Evolutionary conservation across 2,797 vertebrate genomes (phyloP).

Genomic region (Acanthis flammea): DNA sequence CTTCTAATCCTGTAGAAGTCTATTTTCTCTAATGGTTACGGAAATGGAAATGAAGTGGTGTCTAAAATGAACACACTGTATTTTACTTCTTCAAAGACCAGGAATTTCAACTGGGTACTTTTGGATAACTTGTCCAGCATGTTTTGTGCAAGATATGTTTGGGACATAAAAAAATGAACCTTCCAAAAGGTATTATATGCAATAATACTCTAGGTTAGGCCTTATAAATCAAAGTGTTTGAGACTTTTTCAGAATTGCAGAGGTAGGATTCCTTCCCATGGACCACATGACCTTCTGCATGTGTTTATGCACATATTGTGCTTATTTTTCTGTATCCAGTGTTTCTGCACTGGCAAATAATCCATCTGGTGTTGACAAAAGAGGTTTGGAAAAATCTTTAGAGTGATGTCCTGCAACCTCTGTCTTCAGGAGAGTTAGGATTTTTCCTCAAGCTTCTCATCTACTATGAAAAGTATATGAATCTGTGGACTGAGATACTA

Average conservation of each 20-base stretch:
- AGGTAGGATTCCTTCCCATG: background rate
- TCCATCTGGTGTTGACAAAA: background rate
- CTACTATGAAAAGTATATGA: background rate
- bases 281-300: background rate
- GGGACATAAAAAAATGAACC: background rate
- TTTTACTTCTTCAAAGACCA: background rate
- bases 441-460: background rate
- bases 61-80: background rate
- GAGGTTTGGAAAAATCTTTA: background rate
- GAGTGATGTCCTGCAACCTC: background rate
- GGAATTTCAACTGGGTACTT: background rate
- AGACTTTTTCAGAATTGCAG: background rate
- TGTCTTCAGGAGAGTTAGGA: background rate
- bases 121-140: background rate
- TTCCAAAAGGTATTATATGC: background rate
- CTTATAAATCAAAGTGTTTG: background rate
- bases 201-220: background rate
- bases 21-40: background rate
- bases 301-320: background rate
- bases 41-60: conserved; percentile 7
- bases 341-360: background rate
- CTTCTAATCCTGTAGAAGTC: background rate
- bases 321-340: background rate
- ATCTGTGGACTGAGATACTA: background rate
- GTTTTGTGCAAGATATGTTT: background rate